A percentile compares a stretch with the other conserved stretches of the same genome.
Evolutionary conservation across 2,888 invertebrate species (phyloP).

Genomic region (Pseudolycoriella hygida): DNA sequence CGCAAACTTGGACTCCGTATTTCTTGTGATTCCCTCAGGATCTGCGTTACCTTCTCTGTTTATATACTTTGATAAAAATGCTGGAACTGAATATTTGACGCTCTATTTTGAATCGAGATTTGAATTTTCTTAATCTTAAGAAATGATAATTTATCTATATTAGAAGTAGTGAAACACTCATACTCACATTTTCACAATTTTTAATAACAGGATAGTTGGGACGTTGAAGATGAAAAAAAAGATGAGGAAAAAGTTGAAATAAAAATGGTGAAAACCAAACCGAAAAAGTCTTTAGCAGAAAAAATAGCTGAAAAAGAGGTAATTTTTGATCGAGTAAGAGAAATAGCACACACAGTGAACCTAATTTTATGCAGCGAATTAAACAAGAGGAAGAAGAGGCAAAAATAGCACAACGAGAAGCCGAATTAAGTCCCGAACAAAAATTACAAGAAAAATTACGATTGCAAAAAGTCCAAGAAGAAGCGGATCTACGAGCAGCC

Average conservation of each 20-base stretch:
- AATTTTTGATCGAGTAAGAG: too few relatives aligned
- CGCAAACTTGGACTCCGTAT: too few relatives aligned
- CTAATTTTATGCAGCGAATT: conserved; percentile 20
- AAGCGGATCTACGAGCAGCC: conserved; percentile 71
- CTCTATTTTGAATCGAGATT: too few relatives aligned
- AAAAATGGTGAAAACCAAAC: conserved; percentile 42
- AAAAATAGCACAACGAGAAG: conserved; percentile 40
- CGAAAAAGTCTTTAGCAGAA: conserved; percentile 56
- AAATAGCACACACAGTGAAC: background rate
- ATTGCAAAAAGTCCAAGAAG: conserved; percentile 67
- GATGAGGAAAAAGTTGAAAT: conserved; percentile 53
- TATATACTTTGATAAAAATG: too few relatives aligned
- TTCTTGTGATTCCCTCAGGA: too few relatives aligned
- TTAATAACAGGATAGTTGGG: conserved; percentile 74
- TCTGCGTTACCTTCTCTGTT: too few relatives aligned
- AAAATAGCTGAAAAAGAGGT: conserved; percentile 84
- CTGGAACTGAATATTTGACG: too few relatives aligned
- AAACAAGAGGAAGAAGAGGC: conserved; percentile 45
- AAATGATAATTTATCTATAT: too few relatives aligned
- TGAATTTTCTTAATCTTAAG: too few relatives aligned
- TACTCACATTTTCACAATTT: background rate
- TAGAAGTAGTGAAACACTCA: too few relatives aligned
- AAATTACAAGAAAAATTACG: conserved; percentile 56
- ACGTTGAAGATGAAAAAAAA: conserved; percentile 71
- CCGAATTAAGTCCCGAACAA: conserved; percentile 58